Evolutionary conservation across 1,140 invertebrate genomes (phyloP), one percentile per base, ranked within the genome.

Genomic region (Paraescarpia echinospica): DNA sequence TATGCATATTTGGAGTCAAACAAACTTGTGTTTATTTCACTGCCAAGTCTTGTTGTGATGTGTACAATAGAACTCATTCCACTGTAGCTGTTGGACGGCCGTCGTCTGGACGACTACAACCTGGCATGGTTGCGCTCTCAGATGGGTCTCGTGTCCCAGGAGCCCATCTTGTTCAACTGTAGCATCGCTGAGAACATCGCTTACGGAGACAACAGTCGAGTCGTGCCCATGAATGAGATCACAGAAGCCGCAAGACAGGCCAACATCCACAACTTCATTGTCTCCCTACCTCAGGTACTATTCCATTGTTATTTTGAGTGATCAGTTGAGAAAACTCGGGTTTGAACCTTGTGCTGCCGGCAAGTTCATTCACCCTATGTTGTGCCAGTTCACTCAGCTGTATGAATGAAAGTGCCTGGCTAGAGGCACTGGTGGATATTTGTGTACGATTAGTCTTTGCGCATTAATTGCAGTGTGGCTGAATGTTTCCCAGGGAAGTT

Each of bases 101-200:
- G 0, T 77, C 59, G 59, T 14, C 59, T 77, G 59, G 59, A 18
- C 0, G 59, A 77, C 14, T 77, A 77, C n/a, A 96, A 96, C 94
- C 93, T 97, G 6, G 94, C 95, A 2, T 96, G 96, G 95, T 93
- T 97, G 31, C 96, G 98, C 89, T 95, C 96, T 12, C 97, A 97
- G 94, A 96, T 98, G 91, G 97, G 97, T 34, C 97, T 98, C 35
- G 98, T 98, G 0, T 97, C 97, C 22, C 98, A 98, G 96, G 98
- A 99, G 95, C 98, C 98, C 0, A 97, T 98, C 59, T 96, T 99
- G 0, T 99, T 99, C 95, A 98, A 98, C 95, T 97, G 97, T 88
- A 98, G 98, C 34, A 98, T 99, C 93, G 97, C 96, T 0, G 98
- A 99, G 94, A 99, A 99, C 95, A 98, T 99, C 94, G 97, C 97